A percentile compares a stretch with the other conserved stretches of the same genome.
phyloP scores from a whole-genome alignment of 2,113 vertebrate species.

The Columbina picui region DNA sequence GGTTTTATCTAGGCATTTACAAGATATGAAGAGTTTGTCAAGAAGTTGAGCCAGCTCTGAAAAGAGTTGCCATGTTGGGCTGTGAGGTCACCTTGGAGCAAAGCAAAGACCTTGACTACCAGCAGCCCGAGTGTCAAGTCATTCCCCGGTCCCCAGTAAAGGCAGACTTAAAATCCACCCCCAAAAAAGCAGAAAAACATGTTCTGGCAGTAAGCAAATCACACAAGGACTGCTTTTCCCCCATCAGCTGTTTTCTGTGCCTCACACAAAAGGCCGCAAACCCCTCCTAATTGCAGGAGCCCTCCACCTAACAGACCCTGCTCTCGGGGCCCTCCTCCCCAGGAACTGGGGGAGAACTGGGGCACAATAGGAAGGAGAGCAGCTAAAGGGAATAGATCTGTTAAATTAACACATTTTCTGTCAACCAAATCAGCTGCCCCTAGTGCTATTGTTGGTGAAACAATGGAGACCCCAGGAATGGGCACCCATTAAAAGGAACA shows the following conservation, averaged over 20 bases:
- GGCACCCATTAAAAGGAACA: slow-evolving; percentile 76
- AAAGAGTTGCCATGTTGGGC: background rate
- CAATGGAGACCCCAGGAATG: slow-evolving; percentile 74
- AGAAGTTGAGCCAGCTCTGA: background rate
- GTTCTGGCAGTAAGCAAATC: background rate
- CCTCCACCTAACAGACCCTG: slow-evolving; percentile 66
- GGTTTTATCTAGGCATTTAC: background rate
- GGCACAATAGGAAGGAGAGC: slow-evolving; percentile 66
- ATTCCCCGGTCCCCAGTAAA: background rate
- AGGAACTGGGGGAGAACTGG: slow-evolving; percentile 64
- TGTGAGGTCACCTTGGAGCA: background rate
- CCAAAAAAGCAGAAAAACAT: background rate
- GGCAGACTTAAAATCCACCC: background rate
- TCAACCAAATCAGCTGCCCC: slow-evolving; percentile 79
- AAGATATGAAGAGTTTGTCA: background rate
- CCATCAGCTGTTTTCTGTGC: slow-evolving; percentile 64
- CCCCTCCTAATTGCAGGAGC: slow-evolving; percentile 65
- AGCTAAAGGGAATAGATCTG: slow-evolving; percentile 75
- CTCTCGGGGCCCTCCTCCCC: slow-evolving; percentile 62
- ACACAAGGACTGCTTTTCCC: background rate
- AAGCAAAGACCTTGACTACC: slow-evolving; percentile 17
- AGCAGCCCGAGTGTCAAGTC: background rate
- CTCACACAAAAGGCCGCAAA: slow-evolving; percentile 65
- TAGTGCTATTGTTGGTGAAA: slow-evolving; percentile 74
- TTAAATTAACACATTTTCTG: slow-evolving; percentile 81